phyloP scores from a whole-genome alignment of 2,797 vertebrate species.

The Podargus strigoides region DNA sequence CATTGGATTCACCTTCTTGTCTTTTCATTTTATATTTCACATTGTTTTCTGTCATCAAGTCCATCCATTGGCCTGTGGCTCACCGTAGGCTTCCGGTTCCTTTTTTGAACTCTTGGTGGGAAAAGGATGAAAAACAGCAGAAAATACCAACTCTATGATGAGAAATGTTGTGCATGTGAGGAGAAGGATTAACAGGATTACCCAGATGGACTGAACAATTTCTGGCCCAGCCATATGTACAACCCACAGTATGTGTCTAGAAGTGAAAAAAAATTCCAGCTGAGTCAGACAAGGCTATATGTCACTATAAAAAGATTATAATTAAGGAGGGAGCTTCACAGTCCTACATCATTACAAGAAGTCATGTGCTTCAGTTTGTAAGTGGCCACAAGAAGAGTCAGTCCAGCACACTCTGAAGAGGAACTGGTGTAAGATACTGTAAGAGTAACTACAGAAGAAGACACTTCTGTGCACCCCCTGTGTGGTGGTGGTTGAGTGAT shows the following conservation, averaged over 20 bases:
- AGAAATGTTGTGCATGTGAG: background rate
- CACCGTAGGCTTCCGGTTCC: rapidly evolving
- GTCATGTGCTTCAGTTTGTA: background rate
- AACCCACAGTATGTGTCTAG: background rate
- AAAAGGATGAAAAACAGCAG: background rate
- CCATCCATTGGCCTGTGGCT: background rate
- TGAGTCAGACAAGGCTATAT: background rate
- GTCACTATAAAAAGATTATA: background rate
- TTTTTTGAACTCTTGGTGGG: background rate
- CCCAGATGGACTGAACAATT: background rate
- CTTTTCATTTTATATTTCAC: background rate
- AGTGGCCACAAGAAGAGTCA: rapidly evolving
- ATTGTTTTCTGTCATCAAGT: background rate
- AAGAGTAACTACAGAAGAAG: background rate
- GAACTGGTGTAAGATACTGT: background rate
- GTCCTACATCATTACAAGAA: background rate
- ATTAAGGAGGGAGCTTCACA: background rate
- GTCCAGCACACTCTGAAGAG: background rate
- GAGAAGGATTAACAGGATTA: background rate
- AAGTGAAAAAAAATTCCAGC: background rate
- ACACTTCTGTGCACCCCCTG: background rate
- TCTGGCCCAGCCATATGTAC: background rate
- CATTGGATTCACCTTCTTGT: background rate
- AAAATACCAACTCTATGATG: background rate
- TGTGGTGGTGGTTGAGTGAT: background rate